Conservation (phyloP, 2,113 vertebrate genomes). For the Lophius piscatorius region DNA sequence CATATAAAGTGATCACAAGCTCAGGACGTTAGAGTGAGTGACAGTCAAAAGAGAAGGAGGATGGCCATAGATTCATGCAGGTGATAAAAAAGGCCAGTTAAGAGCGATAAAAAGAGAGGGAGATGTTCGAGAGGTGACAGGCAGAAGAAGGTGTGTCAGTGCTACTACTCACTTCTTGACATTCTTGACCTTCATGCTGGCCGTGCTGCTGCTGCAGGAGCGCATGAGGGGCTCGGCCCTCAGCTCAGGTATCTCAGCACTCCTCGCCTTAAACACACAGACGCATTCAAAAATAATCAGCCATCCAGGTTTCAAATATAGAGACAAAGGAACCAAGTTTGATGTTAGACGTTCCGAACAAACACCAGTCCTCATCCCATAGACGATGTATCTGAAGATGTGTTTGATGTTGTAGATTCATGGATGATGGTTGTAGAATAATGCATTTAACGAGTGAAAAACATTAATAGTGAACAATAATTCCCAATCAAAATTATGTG, state of each 20-base stretch:
- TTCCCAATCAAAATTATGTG: no score
- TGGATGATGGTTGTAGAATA: no score
- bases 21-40: no score
- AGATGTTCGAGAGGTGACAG: conserved; percentile 29
- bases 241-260: conserved; percentile 94
- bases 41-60: conserved; percentile 41
- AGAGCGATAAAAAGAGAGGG: conserved; percentile 16
- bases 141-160: background rate
- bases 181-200: conserved; percentile 98
- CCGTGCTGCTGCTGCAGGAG: conserved; percentile 90
- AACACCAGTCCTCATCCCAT: no score
- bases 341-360: no score
- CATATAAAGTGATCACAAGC: no score
- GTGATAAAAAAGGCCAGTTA: conserved; percentile 30
- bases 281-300: background rate
- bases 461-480: no score
- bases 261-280: conserved; percentile 85
- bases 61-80: conserved; percentile 40
- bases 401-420: no score
- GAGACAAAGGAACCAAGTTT: no score
- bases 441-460: no score
- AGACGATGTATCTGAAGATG: no score
- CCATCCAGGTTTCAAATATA: no score
- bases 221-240: conserved; percentile 87
- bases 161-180: conserved; percentile 91